Evolutionary conservation across 2,888 invertebrate genomes (phyloP).

Genomic region (Lasioglossum zephyrum): DNA sequence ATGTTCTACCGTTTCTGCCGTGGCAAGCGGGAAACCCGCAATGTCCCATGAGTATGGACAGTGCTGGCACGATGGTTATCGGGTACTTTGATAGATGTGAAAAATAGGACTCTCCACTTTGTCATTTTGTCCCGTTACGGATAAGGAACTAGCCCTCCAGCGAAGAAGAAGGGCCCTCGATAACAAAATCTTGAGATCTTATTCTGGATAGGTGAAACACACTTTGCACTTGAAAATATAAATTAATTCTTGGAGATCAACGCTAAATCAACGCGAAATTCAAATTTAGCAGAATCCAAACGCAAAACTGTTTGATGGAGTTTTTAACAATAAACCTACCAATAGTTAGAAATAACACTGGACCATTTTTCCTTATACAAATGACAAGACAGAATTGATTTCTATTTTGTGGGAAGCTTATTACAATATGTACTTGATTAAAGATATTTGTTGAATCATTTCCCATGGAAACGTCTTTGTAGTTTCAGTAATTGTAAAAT

Average conservation of each 20-base stretch:
- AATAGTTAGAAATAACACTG: background rate
- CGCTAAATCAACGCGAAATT: background rate
- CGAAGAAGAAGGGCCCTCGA: conserved; percentile 9
- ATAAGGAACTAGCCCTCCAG: background rate
- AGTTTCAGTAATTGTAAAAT: no score
- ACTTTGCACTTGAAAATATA: background rate
- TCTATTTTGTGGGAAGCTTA: background rate
- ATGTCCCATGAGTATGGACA: conserved; percentile 43
- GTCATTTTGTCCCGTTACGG: conserved; percentile 23
- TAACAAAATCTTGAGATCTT: background rate
- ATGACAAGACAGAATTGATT: background rate
- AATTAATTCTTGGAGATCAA: background rate
- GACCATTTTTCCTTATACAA: background rate
- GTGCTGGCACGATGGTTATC: conserved; percentile 50
- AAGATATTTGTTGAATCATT: no score
- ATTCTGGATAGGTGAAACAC: background rate
- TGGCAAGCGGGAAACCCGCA: conserved; percentile 47
- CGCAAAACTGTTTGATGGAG: background rate
- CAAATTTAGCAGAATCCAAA: background rate
- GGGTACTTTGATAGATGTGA: conserved; percentile 53
- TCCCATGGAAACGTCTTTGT: no score
- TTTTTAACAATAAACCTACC: background rate
- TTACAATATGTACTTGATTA: no score
- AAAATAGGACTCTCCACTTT: conserved; percentile 46
- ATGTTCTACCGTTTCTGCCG: conserved; percentile 50